phyloP scores from a whole-genome alignment of 2,797 vertebrate genomes.

The Melanotaenia boesemani region DNA sequence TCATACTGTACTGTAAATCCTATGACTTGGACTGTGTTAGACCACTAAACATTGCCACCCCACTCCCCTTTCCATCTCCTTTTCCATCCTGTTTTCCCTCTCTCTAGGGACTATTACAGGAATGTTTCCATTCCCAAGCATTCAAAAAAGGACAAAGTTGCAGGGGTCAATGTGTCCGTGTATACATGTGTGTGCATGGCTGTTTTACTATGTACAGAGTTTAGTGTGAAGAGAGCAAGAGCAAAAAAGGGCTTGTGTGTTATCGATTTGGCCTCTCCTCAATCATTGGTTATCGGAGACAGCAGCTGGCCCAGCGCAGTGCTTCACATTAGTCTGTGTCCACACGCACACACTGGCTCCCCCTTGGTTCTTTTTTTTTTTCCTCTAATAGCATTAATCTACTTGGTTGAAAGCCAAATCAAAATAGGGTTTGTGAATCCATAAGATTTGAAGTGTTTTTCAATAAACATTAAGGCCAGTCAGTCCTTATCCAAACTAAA shows the following conservation, averaged over 20 bases:
- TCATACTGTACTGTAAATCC: neutral
- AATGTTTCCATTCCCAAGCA: conserved; percentile 81
- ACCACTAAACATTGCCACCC: conserved; percentile 21
- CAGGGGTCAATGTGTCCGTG: conserved; percentile 59
- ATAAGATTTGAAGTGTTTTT: conserved; percentile 12
- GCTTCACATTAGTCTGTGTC: conserved; percentile 61
- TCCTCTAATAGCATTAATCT: conserved; percentile 31
- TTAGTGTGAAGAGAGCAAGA: conserved; percentile 9
- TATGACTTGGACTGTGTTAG: conserved; percentile 4
- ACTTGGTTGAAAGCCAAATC: conserved; percentile 47
- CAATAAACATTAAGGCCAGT: conserved; percentile 4
- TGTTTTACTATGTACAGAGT: conserved; percentile 18
- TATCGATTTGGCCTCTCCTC: conserved; percentile 69
- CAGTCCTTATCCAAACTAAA: conserved; percentile 10
- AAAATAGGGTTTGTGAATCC: conserved; percentile 26
- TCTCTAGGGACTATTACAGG: conserved; percentile 69
- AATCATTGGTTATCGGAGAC: conserved; percentile 69
- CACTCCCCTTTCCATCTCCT: conserved; percentile 15
- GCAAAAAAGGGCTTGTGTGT: conserved; percentile 11
- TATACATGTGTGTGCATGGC: conserved; percentile 18
- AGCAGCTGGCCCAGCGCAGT: conserved; percentile 45
- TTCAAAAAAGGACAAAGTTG: conserved; percentile 62
- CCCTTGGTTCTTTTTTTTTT: neutral
- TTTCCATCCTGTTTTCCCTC: conserved; percentile 30
- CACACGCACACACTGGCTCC: conserved; percentile 14